Base-by-base conservation (phyloP, 2,888 invertebrate species). In the Drosophila crucigera region DNA sequence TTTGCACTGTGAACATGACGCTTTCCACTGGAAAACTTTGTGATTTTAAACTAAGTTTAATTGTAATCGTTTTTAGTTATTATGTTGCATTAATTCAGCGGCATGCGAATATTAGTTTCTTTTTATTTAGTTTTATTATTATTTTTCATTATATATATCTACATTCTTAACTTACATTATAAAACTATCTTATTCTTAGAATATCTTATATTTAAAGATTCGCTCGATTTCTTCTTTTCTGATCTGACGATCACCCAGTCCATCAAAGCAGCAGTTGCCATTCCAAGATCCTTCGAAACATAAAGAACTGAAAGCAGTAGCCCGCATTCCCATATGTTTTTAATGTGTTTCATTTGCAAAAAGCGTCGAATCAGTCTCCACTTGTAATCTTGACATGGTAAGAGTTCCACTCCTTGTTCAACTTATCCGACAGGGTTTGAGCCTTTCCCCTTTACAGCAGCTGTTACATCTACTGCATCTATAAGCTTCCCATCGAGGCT, bases 11-110 rank as follows among this genome's bases (percentile, higher is more conserved):
- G 41, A 68, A 68, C 76, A 84, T 81, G 73, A 88, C 90, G 86
- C 89, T 90, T 90, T 87, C 80, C 84, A 72, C 50, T 73, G 78
- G 78, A 73, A 73, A 78, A 72, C 79, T 61, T 77, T 85, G 84
- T 85, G 84, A 85, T 85, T 65, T 88, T 79, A 84, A 71, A 41
- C 53, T 84, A 82, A 33, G 62, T 47, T 80, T 43, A 58, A 19
- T 49, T 30, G 3, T 47, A 52, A 41, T 41, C 41, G n/a, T 52
- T 35, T 33, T 25, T 43, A 73, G 53, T 47, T 53, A 22, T 28
- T 37, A 22, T 28, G 33, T 43, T 66, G 52, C 52, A 58, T 60
- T 39, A 55, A 52, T 66, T 63, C 19, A 61, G 43, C 50, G 43
- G 10, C 31, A 55, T 39, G 55, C 79, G 82, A 80, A 80, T 82